phyloP scores from a whole-genome alignment of 2,113 vertebrate genomes.

The Heterochromis multidens region DNA sequence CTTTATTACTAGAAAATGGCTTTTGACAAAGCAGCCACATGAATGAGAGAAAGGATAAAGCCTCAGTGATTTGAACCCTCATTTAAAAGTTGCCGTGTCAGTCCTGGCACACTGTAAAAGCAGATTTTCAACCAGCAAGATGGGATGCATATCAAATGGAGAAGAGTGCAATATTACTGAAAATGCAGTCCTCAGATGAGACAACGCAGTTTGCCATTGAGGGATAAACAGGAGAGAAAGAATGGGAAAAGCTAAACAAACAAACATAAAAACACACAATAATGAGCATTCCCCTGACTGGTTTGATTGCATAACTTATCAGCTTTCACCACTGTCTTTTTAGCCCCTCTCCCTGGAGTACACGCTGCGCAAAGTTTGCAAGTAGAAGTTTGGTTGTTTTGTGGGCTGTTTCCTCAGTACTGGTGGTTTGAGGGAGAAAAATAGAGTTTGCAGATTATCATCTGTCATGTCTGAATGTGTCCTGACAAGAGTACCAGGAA shows the following conservation, averaged over 20 bases:
- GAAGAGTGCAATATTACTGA: constrained; percentile 9
- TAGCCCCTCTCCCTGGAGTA: constrained; percentile 43
- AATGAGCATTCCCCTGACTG: constrained; percentile 71
- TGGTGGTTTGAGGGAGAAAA: constrained; percentile 8
- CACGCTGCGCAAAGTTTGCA: constrained; percentile 50
- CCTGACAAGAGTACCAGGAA: not conserved
- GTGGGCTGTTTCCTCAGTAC: not conserved
- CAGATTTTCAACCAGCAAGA: constrained; percentile 1
- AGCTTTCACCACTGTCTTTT: constrained; percentile 51
- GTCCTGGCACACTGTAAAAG: not conserved
- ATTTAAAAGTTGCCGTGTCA: constrained; percentile 14
- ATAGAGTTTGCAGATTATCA: constrained; percentile 16
- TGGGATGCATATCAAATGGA: constrained; percentile 35
- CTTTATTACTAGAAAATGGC: not conserved
- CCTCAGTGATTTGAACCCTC: not conserved
- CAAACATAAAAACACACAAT: constrained; percentile 52
- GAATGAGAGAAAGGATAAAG: not conserved
- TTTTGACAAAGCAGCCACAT: not conserved
- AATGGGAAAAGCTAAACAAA: constrained; percentile 34
- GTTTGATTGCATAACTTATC: constrained; percentile 67
- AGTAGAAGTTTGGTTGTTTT: constrained; percentile 37
- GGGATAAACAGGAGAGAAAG: constrained; percentile 34
- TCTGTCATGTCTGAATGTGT: constrained; percentile 10
- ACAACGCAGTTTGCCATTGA: constrained; percentile 26
- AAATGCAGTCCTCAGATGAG: constrained; percentile 35